phyloP scores from a whole-genome alignment of 2,888 invertebrate genomes.

The Archips xylosteana region DNA sequence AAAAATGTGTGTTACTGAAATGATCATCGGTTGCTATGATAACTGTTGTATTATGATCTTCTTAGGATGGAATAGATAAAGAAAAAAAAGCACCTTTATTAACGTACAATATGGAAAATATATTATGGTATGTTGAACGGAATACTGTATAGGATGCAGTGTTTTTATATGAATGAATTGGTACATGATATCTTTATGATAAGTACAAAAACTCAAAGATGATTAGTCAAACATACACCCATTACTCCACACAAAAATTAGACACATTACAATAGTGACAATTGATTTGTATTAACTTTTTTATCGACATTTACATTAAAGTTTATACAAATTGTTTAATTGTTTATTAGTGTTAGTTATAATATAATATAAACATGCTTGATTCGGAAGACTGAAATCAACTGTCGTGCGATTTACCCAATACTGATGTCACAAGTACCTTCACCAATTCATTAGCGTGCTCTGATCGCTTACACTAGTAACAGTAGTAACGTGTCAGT shows the following conservation, averaged over 20 bases:
- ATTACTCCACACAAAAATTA: constrained; percentile 64
- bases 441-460: constrained; percentile 75
- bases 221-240: constrained; percentile 80
- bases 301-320: not conserved
- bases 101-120: constrained; percentile 17
- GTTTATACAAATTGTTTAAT: constrained; percentile 3
- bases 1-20: constrained; percentile 37
- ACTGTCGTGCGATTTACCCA: constrained; percentile 39
- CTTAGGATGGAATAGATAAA: constrained; percentile 27
- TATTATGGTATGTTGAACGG: constrained; percentile 21
- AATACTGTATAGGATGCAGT: constrained; percentile 16
- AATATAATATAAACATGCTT: constrained; percentile 23
- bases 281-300: constrained; percentile 13
- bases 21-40: constrained; percentile 21
- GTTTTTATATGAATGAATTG: constrained; percentile 31
- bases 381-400: constrained; percentile 19
- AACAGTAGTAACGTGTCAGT: constrained; percentile 76
- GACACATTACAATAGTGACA: constrained; percentile 36
- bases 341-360: constrained; percentile 9
- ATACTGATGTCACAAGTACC: constrained; percentile 55
- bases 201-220: constrained; percentile 24
- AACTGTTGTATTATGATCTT: constrained; percentile 18
- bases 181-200: not conserved
- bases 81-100: constrained; percentile 12
- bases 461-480: constrained; percentile 70